These are phyloP conservation scores for Phylloscopus trochilus DNA, from an alignment of 2,113 vertebrate species.

Conservation along the genomic window DNA sequence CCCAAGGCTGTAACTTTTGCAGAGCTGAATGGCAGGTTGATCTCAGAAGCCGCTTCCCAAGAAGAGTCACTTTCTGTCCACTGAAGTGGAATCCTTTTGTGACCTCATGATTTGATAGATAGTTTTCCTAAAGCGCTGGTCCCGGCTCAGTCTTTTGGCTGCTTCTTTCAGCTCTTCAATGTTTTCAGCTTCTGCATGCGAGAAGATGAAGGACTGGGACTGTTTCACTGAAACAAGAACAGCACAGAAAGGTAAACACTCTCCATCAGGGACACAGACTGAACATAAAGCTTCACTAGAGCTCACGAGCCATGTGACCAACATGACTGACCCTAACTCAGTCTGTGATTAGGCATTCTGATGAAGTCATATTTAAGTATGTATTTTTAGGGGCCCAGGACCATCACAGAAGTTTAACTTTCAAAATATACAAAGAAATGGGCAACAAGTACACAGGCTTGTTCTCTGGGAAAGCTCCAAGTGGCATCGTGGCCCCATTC, in stretches of 20 bases:
- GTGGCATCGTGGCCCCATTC: neutral
- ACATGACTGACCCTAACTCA: neutral
- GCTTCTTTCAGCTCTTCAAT: constrained; percentile 87
- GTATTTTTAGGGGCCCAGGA: neutral
- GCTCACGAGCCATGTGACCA: accelerated
- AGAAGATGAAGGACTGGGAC: constrained; percentile 86
- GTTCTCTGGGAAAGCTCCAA: neutral
- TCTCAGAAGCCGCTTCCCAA: neutral
- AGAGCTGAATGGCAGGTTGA: neutral
- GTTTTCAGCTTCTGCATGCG: constrained; percentile 70
- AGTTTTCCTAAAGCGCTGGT: constrained; percentile 87
- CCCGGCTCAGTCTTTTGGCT: constrained; percentile 82
- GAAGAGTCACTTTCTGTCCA: constrained; percentile 67
- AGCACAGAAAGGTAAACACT: neutral
- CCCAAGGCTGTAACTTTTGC: neutral
- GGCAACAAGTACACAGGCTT: neutral
- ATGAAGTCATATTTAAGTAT: neutral
- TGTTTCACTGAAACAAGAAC: constrained; percentile 84
- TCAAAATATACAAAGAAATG: neutral
- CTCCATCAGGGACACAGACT: neutral
- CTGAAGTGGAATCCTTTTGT: constrained; percentile 67
- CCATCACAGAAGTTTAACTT: neutral
- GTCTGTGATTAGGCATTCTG: neutral
- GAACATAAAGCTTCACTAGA: neutral
- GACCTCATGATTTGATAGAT: constrained; percentile 84